Conservation (phyloP, 2,888 invertebrate genomes). For the Monochamus alternatus region DNA sequence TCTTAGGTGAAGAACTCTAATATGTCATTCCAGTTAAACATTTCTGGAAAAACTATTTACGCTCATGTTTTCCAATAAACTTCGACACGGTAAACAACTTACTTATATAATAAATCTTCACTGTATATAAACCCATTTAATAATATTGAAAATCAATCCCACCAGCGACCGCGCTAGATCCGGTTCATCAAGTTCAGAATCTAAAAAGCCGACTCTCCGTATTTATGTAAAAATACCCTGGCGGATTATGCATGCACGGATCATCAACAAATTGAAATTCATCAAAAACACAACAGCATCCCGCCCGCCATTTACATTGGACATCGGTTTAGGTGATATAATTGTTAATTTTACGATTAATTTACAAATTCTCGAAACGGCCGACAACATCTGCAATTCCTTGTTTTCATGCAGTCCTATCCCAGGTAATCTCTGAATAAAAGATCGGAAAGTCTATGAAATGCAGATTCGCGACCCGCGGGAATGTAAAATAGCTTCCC, state of each 20-base stretch:
- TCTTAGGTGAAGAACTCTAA: too few relatives aligned
- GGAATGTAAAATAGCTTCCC: slow-evolving; percentile 58
- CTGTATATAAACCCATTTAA: too few relatives aligned
- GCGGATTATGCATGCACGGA: slow-evolving; percentile 59
- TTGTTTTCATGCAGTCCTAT: slow-evolving; percentile 50
- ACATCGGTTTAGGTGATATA: slow-evolving; percentile 19
- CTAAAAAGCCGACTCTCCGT: slow-evolving; percentile 27
- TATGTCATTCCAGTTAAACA: too few relatives aligned
- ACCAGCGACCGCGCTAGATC: slow-evolving; percentile 4
- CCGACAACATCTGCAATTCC: slow-evolving; percentile 41
- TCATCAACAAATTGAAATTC: slow-evolving; percentile 53
- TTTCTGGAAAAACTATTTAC: too few relatives aligned
- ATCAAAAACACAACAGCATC: slow-evolving; percentile 24
- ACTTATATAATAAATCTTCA: too few relatives aligned
- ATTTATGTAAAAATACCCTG: slow-evolving; percentile 52
- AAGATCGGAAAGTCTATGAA: slow-evolving; percentile 53
- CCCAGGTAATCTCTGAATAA: slow-evolving; percentile 52
- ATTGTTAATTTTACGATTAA: slow-evolving; percentile 40
- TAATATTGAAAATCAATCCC: too few relatives aligned
- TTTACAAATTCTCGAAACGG: slow-evolving; percentile 35
- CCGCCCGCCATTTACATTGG: slow-evolving; percentile 19
- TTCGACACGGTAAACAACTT: too few relatives aligned
- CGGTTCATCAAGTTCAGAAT: slow-evolving; percentile 18
- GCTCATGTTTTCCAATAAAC: too few relatives aligned
- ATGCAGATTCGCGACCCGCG: slow-evolving; percentile 55